Evolutionary conservation across 2,888 invertebrate genomes (phyloP).

Genomic region (Lagria hirta): DNA sequence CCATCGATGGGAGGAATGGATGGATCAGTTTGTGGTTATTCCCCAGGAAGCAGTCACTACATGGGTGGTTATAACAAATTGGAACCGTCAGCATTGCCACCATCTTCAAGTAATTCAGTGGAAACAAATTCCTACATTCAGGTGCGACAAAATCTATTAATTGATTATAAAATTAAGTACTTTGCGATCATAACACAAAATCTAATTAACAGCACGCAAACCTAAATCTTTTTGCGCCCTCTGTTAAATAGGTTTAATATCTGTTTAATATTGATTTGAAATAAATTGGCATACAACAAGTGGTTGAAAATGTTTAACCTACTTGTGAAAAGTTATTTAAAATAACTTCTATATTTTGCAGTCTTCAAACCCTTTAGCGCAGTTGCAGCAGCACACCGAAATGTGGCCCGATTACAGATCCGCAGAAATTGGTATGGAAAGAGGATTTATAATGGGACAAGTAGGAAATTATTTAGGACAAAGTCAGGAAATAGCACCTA

Average conservation of each 20-base stretch:
- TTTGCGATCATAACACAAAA: no score
- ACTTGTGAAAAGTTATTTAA: constrained; percentile 9
- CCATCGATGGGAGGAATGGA: constrained; percentile 42
- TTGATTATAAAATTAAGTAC: constrained; percentile 21
- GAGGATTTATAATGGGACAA: constrained; percentile 32
- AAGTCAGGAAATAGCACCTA: constrained; percentile 27
- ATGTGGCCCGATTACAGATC: constrained; percentile 51
- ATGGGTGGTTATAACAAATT: constrained; percentile 44
- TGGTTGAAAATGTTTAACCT: constrained; percentile 28
- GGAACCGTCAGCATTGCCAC: constrained; percentile 41
- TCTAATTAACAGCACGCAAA: constrained; percentile 3
- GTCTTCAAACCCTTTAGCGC: constrained; percentile 46
- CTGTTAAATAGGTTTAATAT: no score
- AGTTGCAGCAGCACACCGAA: constrained; percentile 48
- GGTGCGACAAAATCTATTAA: constrained; percentile 33
- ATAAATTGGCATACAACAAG: constrained; percentile 20
- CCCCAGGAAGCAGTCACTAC: constrained; percentile 40
- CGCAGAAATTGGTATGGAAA: no score
- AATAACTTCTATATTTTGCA: constrained; percentile 26
- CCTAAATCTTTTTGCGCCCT: constrained; percentile 10
- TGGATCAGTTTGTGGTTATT: constrained; percentile 44
- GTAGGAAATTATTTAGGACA: constrained; percentile 26
- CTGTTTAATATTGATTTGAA: no score
- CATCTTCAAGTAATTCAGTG: constrained; percentile 34
- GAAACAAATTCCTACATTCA: constrained; percentile 45